phyloP scores from a whole-genome alignment of 2,113 vertebrate genomes.

The Mionectes macconnelli region DNA sequence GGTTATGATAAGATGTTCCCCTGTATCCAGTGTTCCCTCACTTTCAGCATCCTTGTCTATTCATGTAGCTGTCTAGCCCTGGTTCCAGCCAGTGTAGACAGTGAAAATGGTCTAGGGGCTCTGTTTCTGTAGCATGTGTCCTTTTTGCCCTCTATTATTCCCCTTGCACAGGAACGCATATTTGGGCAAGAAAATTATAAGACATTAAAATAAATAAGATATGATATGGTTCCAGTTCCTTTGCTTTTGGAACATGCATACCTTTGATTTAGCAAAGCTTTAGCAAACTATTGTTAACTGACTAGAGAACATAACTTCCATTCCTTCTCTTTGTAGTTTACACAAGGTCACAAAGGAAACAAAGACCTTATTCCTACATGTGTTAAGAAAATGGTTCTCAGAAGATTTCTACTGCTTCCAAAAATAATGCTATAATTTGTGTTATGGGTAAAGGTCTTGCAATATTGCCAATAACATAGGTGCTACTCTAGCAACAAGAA shows the following conservation, averaged over 20 bases:
- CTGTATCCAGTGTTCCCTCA: neutral
- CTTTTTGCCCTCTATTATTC: neutral
- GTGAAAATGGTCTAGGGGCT: neutral
- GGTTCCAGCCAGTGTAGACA: neutral
- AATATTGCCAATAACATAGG: neutral
- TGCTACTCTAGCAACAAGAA: neutral
- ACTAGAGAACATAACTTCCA: neutral
- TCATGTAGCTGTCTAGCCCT: neutral
- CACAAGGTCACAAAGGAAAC: neutral
- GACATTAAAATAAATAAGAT: neutral
- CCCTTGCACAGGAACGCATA: neutral
- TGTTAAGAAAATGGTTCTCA: neutral
- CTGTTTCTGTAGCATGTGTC: neutral
- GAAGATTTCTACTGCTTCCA: neutral
- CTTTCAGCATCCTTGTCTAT: neutral
- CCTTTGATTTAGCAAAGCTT: neutral
- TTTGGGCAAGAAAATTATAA: neutral
- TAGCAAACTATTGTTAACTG: neutral
- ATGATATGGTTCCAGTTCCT: neutral
- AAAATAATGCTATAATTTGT: neutral
- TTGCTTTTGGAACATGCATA: neutral
- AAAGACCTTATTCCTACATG: neutral
- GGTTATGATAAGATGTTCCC: neutral
- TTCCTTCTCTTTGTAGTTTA: neutral
- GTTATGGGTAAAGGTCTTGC: neutral